These are phyloP conservation scores for Diplolepis rosae DNA, from an alignment of 2,888 invertebrate genomes.

Conservation along the genomic window DNA sequence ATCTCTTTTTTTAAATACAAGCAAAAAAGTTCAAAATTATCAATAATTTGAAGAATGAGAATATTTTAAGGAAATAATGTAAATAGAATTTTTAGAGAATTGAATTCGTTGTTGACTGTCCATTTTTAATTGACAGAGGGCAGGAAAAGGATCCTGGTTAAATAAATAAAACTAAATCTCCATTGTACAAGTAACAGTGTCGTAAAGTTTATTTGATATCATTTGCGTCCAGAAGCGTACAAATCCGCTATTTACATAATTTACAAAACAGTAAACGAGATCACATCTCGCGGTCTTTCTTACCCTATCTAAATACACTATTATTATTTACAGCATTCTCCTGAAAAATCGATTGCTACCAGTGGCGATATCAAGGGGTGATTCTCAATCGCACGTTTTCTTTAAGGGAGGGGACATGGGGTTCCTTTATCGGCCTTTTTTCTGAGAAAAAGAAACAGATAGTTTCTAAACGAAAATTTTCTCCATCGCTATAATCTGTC, in stretches of 20 bases:
- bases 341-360: constrained; percentile 42
- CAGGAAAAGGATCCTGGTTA: not conserved
- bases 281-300: constrained; percentile 30
- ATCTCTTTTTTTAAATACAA: no score
- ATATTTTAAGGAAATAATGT: not conserved
- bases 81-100: not conserved
- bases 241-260: constrained; percentile 67
- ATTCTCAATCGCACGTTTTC: constrained; percentile 35
- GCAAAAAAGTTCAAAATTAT: not conserved
- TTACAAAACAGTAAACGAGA: constrained; percentile 50
- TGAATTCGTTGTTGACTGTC: not conserved
- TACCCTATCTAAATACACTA: constrained; percentile 31
- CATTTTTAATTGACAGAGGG: not conserved
- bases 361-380: constrained; percentile 31
- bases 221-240: constrained; percentile 51
- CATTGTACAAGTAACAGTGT: constrained; percentile 48
- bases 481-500: not conserved
- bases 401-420: constrained; percentile 34
- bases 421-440: constrained; percentile 41
- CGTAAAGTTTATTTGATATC: constrained; percentile 61
- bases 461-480: no score
- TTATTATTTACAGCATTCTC: constrained; percentile 62
- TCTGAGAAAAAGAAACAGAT: constrained; percentile 44
- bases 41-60: not conserved
- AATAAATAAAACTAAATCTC: constrained; percentile 6